phyloP scores from a whole-genome alignment of 2,888 invertebrate genomes.

The Flexamia atlantica region DNA sequence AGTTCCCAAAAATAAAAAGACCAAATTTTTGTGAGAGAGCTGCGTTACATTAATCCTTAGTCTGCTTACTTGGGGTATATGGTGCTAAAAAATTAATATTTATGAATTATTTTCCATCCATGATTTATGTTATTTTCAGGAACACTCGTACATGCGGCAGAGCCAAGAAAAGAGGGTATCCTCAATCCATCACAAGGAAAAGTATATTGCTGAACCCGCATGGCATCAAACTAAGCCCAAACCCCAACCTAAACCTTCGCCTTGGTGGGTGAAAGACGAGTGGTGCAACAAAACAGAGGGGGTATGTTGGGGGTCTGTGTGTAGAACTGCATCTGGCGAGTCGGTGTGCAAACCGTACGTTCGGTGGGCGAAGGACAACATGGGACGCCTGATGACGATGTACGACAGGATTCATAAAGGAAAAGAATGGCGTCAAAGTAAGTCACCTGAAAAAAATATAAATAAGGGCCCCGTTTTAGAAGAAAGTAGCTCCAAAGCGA shows the following conservation, averaged over 20 bases:
- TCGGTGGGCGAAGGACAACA: neutral
- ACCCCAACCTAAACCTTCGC: neutral
- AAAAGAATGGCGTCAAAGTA: neutral
- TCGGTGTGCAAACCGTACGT: neutral
- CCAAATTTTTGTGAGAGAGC: too few species aligned
- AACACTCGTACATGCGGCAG: neutral
- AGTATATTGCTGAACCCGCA: neutral
- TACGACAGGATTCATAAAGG: neutral
- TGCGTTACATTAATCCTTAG: too few species aligned
- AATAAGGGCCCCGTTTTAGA: too few species aligned
- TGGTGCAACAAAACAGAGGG: neutral
- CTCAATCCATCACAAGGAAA: neutral
- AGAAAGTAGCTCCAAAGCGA: too few species aligned
- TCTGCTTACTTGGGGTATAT: too few species aligned
- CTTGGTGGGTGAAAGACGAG: neutral
- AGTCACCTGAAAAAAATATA: too few species aligned
- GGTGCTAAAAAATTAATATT: neutral
- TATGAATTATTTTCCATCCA: neutral
- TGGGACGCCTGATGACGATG: neutral
- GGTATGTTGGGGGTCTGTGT: neutral
- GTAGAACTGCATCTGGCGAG: neutral
- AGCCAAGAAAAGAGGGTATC: neutral
- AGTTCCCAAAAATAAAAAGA: too few species aligned
- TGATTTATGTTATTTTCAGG: neutral
- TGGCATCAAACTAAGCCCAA: neutral